Base-by-base conservation (phyloP, 2,888 invertebrate genomes). In the Hipparchia semele region DNA sequence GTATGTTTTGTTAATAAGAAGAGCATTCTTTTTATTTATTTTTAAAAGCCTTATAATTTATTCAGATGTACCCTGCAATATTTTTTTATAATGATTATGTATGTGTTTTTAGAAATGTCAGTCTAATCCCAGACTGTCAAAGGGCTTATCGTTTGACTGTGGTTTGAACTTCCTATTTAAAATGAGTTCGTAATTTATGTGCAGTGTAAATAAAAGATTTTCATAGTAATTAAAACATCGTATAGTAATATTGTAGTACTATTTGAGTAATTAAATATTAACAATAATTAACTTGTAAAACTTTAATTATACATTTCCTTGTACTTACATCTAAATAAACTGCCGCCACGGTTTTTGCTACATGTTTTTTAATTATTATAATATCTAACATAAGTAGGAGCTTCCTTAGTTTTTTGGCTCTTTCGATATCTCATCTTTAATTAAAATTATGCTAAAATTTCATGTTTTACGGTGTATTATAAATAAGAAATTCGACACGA, bases 11-110 rank as follows among this genome's bases (percentile, higher is more conserved):
- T 23, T 23, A 0, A 23, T 23, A 23, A 23, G 23, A 23, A 23
- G 23, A 23, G 23, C 23, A 23, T 23, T 23, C 23, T 23, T 23
- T 23, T 23, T 23, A 23, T 23, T 23, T 23, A 23, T 23, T 23
- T 23, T 23, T 23, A 23, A 23, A 23, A 23, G 23, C 23, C 23
- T 23, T 23, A 23, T 23, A 23, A 23, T 23, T 23, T 23, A 23
- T 23, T 23, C 23, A 0, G 23, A 23, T 23, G 23, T 23, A 23
- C 23, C 23, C 23, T 23, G 23, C 0, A 23, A 23, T 23, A 23
- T 23, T 23, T 23, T 23, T 49, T 68, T 61, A 54, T 73, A 59
- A 68, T 72, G 72, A 69, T 71, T 49, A 54, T 64, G 58, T 71
- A 69, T 62, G 0, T 6, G 46, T 46, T 46, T 46, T 46, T 46